Evolutionary conservation across 2,113 vertebrate species (phyloP).

Genomic region (Podarcis cretensis): DNA sequence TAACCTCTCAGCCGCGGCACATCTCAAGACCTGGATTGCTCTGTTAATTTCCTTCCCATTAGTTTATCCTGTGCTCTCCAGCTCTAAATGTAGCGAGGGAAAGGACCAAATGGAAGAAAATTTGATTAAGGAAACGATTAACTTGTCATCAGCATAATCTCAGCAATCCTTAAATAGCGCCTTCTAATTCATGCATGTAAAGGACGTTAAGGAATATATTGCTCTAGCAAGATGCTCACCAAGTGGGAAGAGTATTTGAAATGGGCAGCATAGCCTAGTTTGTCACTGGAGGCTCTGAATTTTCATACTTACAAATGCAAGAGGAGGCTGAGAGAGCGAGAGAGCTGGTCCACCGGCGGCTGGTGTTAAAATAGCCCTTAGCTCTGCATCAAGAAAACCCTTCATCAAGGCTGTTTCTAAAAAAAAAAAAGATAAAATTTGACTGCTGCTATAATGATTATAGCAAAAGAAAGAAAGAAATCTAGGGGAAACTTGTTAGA

Average conservation of each 20-base stretch:
- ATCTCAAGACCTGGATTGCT: neutral
- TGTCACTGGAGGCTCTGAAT: neutral
- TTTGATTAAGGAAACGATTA: conserved; percentile 8
- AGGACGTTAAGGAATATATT: neutral
- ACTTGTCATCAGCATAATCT: neutral
- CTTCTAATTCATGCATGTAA: neutral
- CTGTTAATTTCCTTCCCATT: neutral
- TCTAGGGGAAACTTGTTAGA: no score
- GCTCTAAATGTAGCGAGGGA: neutral
- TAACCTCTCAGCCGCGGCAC: neutral
- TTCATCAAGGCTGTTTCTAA: neutral
- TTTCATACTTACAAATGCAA: neutral
- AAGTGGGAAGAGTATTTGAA: neutral
- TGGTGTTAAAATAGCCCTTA: neutral
- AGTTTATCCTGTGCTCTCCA: neutral
- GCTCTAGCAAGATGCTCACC: neutral
- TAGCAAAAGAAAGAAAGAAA: neutral
- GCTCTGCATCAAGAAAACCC: neutral
- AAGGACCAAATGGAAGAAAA: neutral
- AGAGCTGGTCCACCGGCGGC: neutral
- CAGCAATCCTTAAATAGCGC: neutral
- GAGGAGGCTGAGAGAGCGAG: neutral
- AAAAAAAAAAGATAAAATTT: neutral
- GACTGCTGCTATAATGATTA: neutral
- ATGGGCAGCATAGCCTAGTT: neutral